These are phyloP conservation scores for Oncopeltus fasciatus DNA, from an alignment of 1,140 invertebrate genomes.

Conservation along the genomic window DNA sequence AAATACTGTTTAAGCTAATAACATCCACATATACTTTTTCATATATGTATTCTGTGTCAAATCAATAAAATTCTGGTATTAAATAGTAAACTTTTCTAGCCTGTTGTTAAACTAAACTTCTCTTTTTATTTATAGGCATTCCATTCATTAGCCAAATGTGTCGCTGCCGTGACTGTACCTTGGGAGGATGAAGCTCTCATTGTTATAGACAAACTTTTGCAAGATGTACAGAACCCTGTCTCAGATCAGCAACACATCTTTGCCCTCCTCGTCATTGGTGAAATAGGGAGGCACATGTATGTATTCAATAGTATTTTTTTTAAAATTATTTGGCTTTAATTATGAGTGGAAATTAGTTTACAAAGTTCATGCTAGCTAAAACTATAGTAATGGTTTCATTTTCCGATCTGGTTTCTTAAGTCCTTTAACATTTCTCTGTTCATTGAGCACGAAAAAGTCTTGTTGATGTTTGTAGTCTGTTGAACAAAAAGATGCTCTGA, in stretches of 20 bases:
- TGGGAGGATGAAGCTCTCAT: conserved; percentile 53
- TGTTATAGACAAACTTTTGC: conserved; percentile 74
- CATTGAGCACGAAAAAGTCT: no score
- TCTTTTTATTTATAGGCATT: conserved; percentile 44
- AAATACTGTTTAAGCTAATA: no score
- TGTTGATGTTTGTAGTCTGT: no score
- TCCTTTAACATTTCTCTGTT: no score
- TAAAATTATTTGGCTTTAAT: no score
- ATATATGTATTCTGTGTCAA: background rate
- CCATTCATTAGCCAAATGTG: conserved; percentile 87
- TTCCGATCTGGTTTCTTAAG: no score
- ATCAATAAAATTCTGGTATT: background rate
- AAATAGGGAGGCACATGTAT: conserved; percentile 88
- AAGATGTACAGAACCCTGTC: conserved; percentile 58
- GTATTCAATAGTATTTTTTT: no score
- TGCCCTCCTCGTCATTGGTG: conserved; percentile 82
- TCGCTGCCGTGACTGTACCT: conserved; percentile 76
- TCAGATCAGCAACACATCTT: conserved; percentile 80
- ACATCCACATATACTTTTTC: background rate
- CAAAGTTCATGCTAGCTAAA: no score
- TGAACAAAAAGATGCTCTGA: no score
- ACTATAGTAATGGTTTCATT: no score
- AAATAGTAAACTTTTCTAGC: background rate
- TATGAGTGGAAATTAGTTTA: no score
- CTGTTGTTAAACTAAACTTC: background rate